These are phyloP conservation scores for Agrotis clavis DNA, from an alignment of 2,888 invertebrate genomes.

Conservation along the genomic window DNA sequence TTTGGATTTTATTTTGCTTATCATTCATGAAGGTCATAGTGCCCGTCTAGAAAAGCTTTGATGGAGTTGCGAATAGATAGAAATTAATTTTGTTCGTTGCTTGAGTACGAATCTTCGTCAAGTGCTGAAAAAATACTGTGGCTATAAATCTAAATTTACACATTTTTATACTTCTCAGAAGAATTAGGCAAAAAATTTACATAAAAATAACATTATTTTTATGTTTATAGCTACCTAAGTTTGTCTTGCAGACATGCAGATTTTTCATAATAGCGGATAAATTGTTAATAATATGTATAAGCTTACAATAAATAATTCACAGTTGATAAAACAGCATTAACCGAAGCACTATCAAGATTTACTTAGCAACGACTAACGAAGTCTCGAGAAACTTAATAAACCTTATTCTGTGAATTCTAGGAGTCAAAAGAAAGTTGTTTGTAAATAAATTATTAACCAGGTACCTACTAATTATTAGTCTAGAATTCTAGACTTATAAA, in stretches of 20 bases:
- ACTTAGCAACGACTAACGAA: conserved; percentile 40
- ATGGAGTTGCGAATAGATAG: no score
- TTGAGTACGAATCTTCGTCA: no score
- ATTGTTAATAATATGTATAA: not conserved
- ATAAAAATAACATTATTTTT: no score
- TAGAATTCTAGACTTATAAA: conserved; percentile 13
- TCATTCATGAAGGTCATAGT: no score
- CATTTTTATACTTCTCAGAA: no score
- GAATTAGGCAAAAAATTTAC: no score
- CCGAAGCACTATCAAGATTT: conserved; percentile 28
- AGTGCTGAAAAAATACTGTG: no score
- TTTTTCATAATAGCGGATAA: no score
- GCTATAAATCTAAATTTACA: no score
- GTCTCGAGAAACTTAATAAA: conserved; percentile 34
- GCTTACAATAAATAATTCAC: conserved; percentile 7
- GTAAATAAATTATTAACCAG: conserved; percentile 41
- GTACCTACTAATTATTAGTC: conserved; percentile 3
- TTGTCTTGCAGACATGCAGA: not conserved
- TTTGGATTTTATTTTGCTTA: no score
- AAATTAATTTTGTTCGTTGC: no score
- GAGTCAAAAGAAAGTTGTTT: conserved; percentile 8
- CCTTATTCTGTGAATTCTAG: conserved; percentile 28
- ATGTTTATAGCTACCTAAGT: not conserved
- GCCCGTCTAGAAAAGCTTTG: no score
- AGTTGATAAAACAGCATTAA: not conserved